Conservation (phyloP, 1,140 invertebrate genomes). For the Calycopis cecrops region DNA sequence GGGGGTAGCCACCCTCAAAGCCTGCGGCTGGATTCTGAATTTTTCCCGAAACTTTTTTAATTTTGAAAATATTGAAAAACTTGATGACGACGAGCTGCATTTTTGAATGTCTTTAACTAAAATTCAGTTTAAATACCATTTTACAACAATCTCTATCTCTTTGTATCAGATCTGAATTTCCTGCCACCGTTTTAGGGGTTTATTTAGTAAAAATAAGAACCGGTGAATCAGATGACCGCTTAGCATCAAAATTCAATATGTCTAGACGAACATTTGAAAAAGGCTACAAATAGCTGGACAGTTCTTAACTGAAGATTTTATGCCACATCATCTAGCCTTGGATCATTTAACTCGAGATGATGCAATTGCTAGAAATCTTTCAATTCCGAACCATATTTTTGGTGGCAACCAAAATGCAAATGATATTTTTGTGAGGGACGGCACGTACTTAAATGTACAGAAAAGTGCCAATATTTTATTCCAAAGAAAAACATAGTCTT, state of each 20-base stretch:
- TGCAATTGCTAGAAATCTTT: background rate
- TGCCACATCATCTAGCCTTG: conserved; percentile 1
- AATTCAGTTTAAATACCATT: conserved; percentile 6
- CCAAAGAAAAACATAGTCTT: conserved; percentile 9
- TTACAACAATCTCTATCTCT: conserved; percentile 6
- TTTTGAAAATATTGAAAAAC: background rate
- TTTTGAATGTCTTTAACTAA: conserved; percentile 8
- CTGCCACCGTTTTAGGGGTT: background rate
- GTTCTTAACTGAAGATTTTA: conserved; percentile 3
- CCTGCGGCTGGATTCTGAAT: no score
- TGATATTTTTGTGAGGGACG: background rate
- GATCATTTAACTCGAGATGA: conserved; percentile 3
- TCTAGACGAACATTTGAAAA: conserved; percentile 14
- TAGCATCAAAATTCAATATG: conserved; percentile 1
- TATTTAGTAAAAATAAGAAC: conserved; percentile 12
- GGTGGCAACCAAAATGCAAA: background rate
- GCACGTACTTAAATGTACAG: background rate
- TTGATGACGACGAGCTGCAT: conserved; percentile 8
- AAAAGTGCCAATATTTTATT: conserved; percentile 1
- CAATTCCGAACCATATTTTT: background rate
- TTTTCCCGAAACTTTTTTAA: background rate
- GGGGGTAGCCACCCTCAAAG: background rate
- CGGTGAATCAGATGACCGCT: background rate
- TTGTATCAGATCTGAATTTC: background rate
- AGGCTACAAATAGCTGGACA: conserved; percentile 7